A percentile compares a stretch with the other conserved stretches of the same genome.
Conservation (phyloP, 2,888 invertebrate species). For the Toxonevra muliebris region DNA sequence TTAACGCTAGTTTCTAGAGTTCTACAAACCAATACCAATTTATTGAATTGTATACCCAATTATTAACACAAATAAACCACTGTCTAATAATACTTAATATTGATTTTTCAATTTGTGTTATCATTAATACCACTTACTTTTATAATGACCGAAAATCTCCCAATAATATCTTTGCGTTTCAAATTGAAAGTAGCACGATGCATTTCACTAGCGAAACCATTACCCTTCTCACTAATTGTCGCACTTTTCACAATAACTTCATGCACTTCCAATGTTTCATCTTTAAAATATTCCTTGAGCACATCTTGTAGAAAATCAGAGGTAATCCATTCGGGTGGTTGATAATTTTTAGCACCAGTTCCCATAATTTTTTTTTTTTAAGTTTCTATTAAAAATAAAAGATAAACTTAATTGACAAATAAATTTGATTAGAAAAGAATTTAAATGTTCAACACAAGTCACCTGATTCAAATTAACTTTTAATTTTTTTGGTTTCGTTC, state of each 20-base stretch:
- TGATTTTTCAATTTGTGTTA: not conserved
- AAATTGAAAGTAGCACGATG: slow-evolving; percentile 60
- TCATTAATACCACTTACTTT: slow-evolving; percentile 46
- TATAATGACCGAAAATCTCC: slow-evolving; percentile 59
- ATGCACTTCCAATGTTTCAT: slow-evolving; percentile 52
- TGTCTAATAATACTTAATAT: not conserved
- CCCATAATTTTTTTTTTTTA: slow-evolving; percentile 49
- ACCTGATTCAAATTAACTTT: slow-evolving; percentile 50
- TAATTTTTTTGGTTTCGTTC: too few relatives aligned
- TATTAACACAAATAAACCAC: too few relatives aligned
- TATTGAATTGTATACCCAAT: too few relatives aligned
- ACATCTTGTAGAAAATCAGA: slow-evolving; percentile 60
- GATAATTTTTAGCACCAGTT: slow-evolving; percentile 56
- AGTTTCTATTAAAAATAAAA: not conserved
- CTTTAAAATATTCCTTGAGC: slow-evolving; percentile 60
- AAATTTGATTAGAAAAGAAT: not conserved
- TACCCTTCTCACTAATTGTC: slow-evolving; percentile 46
- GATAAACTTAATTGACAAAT: too few relatives aligned
- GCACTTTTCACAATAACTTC: slow-evolving; percentile 54
- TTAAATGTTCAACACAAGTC: slow-evolving; percentile 43
- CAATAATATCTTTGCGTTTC: slow-evolving; percentile 50
- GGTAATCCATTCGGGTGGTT: slow-evolving; percentile 60
- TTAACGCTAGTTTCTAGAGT: too few relatives aligned
- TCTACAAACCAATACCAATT: too few relatives aligned
- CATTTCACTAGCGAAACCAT: slow-evolving; percentile 62